Base-by-base conservation (phyloP, 2,113 vertebrate species). In the Neopipo cinnamomea region DNA sequence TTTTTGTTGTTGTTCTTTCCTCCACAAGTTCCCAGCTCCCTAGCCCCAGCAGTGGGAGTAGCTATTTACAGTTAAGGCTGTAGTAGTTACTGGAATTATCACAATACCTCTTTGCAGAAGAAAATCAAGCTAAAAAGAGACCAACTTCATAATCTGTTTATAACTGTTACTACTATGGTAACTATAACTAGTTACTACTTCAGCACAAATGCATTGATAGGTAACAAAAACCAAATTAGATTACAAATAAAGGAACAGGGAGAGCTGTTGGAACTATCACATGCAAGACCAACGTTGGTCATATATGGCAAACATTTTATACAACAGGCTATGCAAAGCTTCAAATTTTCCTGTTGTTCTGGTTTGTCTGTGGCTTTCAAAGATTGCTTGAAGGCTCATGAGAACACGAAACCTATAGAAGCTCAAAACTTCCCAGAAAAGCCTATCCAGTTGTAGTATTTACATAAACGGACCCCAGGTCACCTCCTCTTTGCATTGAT, bases 11-110 rank as follows among this genome's bases (percentile, higher is more conserved):
- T 92, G 21, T 77, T 89, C 42, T 81, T 91, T 78, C 67, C 72
- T 80, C 41, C 41, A 66, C 68, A 66, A 90, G 42, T 85, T 92
- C 68, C 85, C 53, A 85, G 62, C 30, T 30, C 77, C 49, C 23
- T 47, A 85, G 67, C 13, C 47, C 39, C 46, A 52, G 65, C 63
- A 89, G 41, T 13, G 61, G 61, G 72, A 94, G 35, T 31, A 82
- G 63, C 76, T 89, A 91, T 83, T 94, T 80, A 72, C 53, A 89
- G 72, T 44, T 62, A 94, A 84, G 83, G 83, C 61, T 94, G 44
- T 30, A 76, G 50, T 12, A 0, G 22, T 91, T 81, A 90, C 85
- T 78, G 78, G 53, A 92, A 93, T 63, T 78, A 92, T 61, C 65
- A 88, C 56, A 87, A 85, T n/a, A 73, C 14, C 31, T 65, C 44